These are phyloP conservation scores for Trachymyrmex septentrionalis DNA, from an alignment of 1,140 invertebrate genomes.

Conservation along the genomic window DNA sequence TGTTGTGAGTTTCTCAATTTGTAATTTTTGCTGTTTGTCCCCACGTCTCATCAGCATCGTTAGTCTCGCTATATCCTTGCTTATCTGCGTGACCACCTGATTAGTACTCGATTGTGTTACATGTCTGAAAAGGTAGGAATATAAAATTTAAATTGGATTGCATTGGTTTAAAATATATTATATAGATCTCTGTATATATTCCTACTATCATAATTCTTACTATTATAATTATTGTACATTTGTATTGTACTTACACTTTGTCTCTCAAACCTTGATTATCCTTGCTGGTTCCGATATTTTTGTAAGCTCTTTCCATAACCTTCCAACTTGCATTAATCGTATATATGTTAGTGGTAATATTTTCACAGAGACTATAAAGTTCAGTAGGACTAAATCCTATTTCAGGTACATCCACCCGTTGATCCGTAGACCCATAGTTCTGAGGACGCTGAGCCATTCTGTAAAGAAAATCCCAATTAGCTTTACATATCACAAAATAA, in stretches of 20 bases:
- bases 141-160: neutral
- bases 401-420: conserved; percentile 87
- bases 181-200: neutral
- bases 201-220: neutral
- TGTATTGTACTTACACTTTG: conserved; percentile 87
- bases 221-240: neutral
- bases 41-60: conserved; percentile 89
- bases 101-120: conserved; percentile 93
- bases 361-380: conserved; percentile 91
- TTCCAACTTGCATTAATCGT: conserved; percentile 91
- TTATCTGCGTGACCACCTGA: conserved; percentile 91
- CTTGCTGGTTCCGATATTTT: conserved; percentile 91
- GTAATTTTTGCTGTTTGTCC: conserved; percentile 93
- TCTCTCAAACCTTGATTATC: conserved; percentile 90
- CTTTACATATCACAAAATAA: too few species aligned
- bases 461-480: conserved; percentile 47
- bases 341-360: conserved; percentile 93
- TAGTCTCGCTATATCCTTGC: conserved; percentile 90
- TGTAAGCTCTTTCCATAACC: conserved; percentile 91
- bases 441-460: conserved; percentile 85
- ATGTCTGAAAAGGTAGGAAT: conserved; percentile 88
- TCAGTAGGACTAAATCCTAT: conserved; percentile 91
- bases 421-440: conserved; percentile 85
- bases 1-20: conserved; percentile 93
- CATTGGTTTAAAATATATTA: neutral